Base-by-base conservation (phyloP, 2,113 vertebrate species). In the Cacatua alba region DNA sequence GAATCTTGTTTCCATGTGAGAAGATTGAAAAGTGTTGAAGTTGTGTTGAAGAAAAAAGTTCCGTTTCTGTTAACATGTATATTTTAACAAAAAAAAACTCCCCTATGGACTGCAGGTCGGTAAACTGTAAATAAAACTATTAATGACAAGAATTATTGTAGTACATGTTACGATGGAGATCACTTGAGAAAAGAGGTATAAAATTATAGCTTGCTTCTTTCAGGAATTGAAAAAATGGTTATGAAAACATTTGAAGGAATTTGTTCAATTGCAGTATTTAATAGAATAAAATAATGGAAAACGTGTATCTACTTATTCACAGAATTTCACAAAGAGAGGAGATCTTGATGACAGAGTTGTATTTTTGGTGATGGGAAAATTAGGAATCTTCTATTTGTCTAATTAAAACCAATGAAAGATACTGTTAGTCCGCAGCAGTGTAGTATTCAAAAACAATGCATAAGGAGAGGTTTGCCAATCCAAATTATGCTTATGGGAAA, bases 201-300 rank as follows among this genome's bases (percentile, higher is more conserved):
- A 86, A 90, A 96, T 90, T 94, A 77, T 62, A 90, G 18, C 62
- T 96, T 97, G 11, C 76, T 93, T 75, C 64, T 90, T 94, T 82
- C 60, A 90, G 67, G 53, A 70, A 67, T 43, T 70, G 59, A 90
- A 87, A 60, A 92, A 87, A 69, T 35, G 33, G 10, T 52, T 94
- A 29, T 87, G n/a, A 92, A 97, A 95, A 80, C 55, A 51, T 83
- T 96, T 57, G 78, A 85, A 90, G 37, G 20, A 64, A 60, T 88
- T 84, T 88, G 23, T 79, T 91, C 65, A 57, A 52, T 78, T 95
- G 69, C 39, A 79, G 26, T 82, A 75, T 84, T 95, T 91, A 59
- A 86, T 76, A 85, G 48, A 94, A 68, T 67, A 76, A 69, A 57
- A n/a, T 81, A 94, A 68, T 49, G 25, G 53, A 92, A 72, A 82